phyloP scores from a whole-genome alignment of 2,113 vertebrate genomes.

The Fregetta grallaria region DNA sequence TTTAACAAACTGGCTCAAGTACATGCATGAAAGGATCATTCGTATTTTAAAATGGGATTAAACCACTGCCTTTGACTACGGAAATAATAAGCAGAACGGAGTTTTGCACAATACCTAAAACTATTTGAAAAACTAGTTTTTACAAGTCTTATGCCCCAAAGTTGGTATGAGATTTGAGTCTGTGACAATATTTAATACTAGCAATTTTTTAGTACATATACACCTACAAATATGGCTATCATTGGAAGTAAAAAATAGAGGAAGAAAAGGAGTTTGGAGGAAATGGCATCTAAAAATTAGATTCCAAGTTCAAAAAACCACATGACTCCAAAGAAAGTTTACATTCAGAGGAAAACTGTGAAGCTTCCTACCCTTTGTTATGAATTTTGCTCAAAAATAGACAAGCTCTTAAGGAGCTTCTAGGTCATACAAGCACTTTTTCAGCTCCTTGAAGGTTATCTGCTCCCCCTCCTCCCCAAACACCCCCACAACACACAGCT shows the following conservation, averaged over 20 bases:
- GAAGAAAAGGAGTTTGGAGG: not conserved
- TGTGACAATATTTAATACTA: not conserved
- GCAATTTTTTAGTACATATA: not conserved
- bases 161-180: not conserved
- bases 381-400: not conserved
- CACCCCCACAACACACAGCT: accelerated
- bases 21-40: not conserved
- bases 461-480: accelerated
- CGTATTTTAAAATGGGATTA: not conserved
- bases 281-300: not conserved
- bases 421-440: not conserved
- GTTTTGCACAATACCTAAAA: not conserved
- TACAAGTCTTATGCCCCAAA: not conserved
- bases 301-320: not conserved
- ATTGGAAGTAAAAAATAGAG: not conserved
- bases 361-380: not conserved
- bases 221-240: not conserved
- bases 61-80: not conserved
- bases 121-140: not conserved
- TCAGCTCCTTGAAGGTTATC: not conserved
- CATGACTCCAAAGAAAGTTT: not conserved
- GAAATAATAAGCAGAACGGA: not conserved
- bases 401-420: not conserved
- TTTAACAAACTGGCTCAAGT: not conserved
- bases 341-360: not conserved